Base-by-base conservation (phyloP, 2,888 invertebrate species). In the Eremobia ochroleuca region DNA sequence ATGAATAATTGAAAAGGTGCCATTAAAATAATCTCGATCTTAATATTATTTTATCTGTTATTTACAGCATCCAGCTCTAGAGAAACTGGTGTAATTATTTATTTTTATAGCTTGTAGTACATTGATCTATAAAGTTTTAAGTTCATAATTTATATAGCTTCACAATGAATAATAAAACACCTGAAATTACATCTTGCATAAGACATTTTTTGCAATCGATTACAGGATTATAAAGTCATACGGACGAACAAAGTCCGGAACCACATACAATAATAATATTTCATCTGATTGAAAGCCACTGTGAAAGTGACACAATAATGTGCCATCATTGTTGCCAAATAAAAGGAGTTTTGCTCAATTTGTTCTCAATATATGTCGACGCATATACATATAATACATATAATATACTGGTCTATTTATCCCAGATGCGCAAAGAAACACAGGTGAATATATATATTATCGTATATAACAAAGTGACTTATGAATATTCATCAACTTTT, bases 1-100 rank as follows among this genome's bases (percentile, higher is more conserved):
- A 84, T 85, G 83, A 83, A 85, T 85, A 65, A 85, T 85, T 85
- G 69, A 85, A 73, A 80, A 67, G 76, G 68, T 71, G 73, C 28
- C 49, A 81, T 85, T 85, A 78, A 73, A 79, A 83, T 83, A 76
- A 79, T 79, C 75, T 79, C 21, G 49, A 75, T 80, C 61, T 61
- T 67, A 72, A 71, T 77, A 62, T 66, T 78, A 73, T 70, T 82
- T 73, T 49, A 78, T 72, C 64, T 75, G 70, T 79, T 79, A 79
- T 70, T 74, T 79, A 71, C 58, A 64, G 66, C 31, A 59, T 59
- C 43, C 25, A 59, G n/a, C 13, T 69, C 46, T 71, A 40, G 43
- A 75, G 28, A 68, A 34, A 71, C 31, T 40, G 40, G 52, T 43
- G 34, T 65, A 46, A 65, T 68, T 43, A 52, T 11, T n/a, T 43